phyloP scores from a whole-genome alignment of 2,113 vertebrate genomes.

The Suncus etruscus region DNA sequence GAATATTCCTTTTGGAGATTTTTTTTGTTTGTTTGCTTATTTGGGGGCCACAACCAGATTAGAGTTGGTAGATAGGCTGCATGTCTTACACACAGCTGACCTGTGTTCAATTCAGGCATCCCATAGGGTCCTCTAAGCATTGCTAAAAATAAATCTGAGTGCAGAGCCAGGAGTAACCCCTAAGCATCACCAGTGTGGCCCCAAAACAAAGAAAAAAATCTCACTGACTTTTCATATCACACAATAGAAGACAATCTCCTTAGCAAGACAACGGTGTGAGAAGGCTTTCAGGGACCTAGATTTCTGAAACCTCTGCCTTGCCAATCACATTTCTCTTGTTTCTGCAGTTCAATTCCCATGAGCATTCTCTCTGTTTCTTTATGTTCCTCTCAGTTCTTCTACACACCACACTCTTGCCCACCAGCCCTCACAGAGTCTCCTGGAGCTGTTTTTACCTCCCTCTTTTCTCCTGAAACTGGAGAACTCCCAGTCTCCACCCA shows the following conservation, averaged over 20 bases:
- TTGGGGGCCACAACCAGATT: too few species aligned
- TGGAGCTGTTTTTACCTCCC: neutral
- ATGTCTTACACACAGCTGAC: too few species aligned
- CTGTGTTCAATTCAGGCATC: too few species aligned
- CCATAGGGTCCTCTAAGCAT: too few species aligned
- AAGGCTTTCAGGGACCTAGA: neutral
- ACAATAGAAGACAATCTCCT: constrained; percentile 22
- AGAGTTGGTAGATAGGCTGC: too few species aligned
- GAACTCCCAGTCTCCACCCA: neutral
- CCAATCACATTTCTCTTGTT: neutral
- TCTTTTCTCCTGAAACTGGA: constrained; percentile 24
- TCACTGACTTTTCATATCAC: neutral
- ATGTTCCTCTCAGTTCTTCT: neutral
- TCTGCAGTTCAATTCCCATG: neutral
- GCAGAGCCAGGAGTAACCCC: too few species aligned
- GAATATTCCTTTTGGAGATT: neutral
- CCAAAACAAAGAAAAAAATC: too few species aligned
- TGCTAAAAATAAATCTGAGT: too few species aligned
- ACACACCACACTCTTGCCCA: neutral
- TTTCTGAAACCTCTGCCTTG: neutral
- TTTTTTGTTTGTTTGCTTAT: too few species aligned
- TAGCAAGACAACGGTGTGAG: neutral
- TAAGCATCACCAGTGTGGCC: too few species aligned
- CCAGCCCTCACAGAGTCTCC: neutral
- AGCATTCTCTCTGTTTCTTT: neutral